Conservation (phyloP, 2,888 invertebrate genomes). For the Pandemis heparana region DNA sequence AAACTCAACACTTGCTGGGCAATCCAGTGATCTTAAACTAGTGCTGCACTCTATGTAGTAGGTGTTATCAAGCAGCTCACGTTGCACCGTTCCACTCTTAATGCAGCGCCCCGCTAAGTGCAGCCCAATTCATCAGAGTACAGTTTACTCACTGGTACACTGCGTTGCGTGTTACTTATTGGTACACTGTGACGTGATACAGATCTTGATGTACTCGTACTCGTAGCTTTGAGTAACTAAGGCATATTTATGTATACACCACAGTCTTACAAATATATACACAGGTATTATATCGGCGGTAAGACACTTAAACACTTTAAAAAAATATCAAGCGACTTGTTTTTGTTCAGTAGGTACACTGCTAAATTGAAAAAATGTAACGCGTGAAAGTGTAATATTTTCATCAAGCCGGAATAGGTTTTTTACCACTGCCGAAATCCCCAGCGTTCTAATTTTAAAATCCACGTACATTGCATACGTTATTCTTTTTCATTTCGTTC, state of each 20-base stretch:
- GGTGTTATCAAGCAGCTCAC: slow-evolving; percentile 42
- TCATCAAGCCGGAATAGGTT: neutral
- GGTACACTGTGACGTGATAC: neutral
- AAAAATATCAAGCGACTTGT: too few relatives aligned
- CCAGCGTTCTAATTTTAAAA: slow-evolving; percentile 26
- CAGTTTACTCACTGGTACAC: slow-evolving; percentile 5
- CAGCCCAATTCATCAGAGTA: slow-evolving; percentile 54
- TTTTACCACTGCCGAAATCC: neutral
- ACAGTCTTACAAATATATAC: too few relatives aligned
- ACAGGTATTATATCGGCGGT: too few relatives aligned
- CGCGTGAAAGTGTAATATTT: neutral
- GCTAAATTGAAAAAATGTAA: neutral
- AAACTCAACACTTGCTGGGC: neutral
- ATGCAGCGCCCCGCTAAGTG: slow-evolving; percentile 79
- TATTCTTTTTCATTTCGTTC: slow-evolving; percentile 33
- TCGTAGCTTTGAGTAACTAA: too few relatives aligned
- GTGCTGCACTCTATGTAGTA: slow-evolving; percentile 4
- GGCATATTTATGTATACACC: too few relatives aligned
- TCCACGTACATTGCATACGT: slow-evolving; percentile 6
- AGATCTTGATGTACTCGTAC: too few relatives aligned
- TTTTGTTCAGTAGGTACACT: neutral
- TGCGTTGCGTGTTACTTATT: neutral
- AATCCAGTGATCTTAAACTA: neutral
- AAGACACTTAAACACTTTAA: too few relatives aligned
- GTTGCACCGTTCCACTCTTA: slow-evolving; percentile 65